A percentile compares a stretch with the other conserved stretches of the same genome.
Conservation (phyloP, 2,797 vertebrate genomes). For the Tokudaia tokunoshimensis region DNA sequence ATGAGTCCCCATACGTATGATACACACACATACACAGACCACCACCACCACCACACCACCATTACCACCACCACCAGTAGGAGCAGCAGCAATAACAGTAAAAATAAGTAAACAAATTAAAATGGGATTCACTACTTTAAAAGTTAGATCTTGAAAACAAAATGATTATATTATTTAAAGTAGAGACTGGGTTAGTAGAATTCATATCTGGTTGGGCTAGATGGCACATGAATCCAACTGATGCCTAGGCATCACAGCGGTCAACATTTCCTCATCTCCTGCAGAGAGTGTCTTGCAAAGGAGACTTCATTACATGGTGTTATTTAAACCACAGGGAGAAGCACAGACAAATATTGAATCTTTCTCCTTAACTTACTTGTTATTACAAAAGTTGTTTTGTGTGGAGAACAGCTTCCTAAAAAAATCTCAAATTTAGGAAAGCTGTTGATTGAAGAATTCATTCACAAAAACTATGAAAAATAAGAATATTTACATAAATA, state of each 20-base stretch:
- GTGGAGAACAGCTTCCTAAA: background rate
- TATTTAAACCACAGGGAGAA: background rate
- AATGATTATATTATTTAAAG: background rate
- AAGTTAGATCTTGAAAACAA: background rate
- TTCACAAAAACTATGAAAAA: background rate
- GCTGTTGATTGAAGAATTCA: background rate
- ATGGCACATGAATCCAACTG: too few species aligned
- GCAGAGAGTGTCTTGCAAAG: background rate
- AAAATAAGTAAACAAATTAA: background rate
- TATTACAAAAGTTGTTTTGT: background rate
- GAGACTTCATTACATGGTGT: background rate
- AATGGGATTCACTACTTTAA: background rate
- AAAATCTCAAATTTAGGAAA: background rate
- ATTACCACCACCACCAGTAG: too few species aligned
- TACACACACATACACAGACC: too few species aligned
- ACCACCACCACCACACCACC: too few species aligned
- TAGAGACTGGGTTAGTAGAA: background rate
- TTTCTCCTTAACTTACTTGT: background rate
- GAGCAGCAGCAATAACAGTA: too few species aligned
- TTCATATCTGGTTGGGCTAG: background rate
- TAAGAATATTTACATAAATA: background rate
- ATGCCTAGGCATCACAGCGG: fast-evolving
- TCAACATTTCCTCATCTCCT: background rate
- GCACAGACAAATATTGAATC: background rate
- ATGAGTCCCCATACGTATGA: background rate